These are phyloP conservation scores for Acanthosepion esculentum DNA, from an alignment of 2,888 invertebrate genomes.

Conservation along the genomic window DNA sequence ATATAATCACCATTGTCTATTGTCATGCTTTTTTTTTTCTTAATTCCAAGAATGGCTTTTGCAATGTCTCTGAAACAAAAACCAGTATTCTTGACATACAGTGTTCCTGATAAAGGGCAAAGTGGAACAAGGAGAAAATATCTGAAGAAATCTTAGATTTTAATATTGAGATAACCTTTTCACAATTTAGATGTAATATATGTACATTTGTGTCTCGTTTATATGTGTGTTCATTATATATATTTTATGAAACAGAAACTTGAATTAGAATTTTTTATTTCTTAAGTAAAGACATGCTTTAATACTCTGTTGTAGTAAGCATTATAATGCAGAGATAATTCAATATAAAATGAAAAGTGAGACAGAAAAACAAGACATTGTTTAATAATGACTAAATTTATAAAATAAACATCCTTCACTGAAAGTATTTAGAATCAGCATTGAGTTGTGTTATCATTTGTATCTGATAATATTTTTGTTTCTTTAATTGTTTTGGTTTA, in stretches of 20 bases:
- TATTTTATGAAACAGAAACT: background rate
- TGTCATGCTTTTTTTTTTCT: background rate
- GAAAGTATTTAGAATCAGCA: background rate
- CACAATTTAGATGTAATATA: background rate
- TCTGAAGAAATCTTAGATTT: background rate
- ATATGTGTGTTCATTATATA: background rate
- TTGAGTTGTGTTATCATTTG: background rate
- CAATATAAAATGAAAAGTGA: background rate
- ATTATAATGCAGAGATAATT: background rate
- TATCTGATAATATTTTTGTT: background rate
- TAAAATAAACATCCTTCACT: background rate
- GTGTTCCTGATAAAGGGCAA: background rate
- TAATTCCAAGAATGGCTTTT: background rate
- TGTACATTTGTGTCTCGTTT: background rate
- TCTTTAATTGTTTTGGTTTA: no score
- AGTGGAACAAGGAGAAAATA: background rate
- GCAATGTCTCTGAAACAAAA: background rate
- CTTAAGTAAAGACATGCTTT: background rate
- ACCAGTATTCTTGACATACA: background rate
- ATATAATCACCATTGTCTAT: slow-evolving; percentile 23
- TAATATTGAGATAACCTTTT: slow-evolving; percentile 22
- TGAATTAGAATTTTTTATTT: background rate
- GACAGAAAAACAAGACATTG: background rate
- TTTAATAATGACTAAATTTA: slow-evolving; percentile 1
- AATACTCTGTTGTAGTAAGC: background rate